Evolutionary conservation across 2,888 invertebrate species (phyloP).

Genomic region (Drosophila peninsularis): DNA sequence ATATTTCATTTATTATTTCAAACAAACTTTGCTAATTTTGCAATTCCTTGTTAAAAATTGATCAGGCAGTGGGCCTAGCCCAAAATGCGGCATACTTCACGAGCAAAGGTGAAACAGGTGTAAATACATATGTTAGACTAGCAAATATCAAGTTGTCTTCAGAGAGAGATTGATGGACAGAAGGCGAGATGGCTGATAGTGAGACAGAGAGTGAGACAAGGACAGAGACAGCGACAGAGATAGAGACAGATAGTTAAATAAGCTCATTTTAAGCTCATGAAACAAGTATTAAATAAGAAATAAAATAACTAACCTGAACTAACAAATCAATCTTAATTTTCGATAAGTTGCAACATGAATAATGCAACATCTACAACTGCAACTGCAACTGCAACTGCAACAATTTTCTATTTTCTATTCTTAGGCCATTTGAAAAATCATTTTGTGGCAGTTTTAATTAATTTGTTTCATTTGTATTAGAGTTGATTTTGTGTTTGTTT

Average conservation of each 20-base stretch:
- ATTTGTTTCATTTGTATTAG: conserved; percentile 64
- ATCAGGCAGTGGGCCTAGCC: no score
- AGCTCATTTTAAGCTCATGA: background rate
- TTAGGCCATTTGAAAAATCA: conserved; percentile 47
- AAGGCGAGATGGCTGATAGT: no score
- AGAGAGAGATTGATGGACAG: no score
- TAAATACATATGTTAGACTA: no score
- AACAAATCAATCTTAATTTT: conserved; percentile 66
- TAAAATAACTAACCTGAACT: background rate
- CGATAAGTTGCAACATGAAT: conserved; percentile 39
- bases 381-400: conserved; percentile 9
- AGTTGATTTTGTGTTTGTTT: conserved; percentile 21
- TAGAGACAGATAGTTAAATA: background rate
- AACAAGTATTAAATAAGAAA: background rate
- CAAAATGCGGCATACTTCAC: no score
- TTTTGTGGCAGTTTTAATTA: conserved; percentile 67
- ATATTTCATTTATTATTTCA: no score
- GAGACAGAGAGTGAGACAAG: background rate
- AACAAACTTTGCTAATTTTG: no score
- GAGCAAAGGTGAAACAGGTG: no score
- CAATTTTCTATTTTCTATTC: conserved; percentile 27
- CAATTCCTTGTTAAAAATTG: no score
- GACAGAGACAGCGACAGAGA: background rate
- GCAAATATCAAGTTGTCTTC: no score
- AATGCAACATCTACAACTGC: conserved; percentile 40